phyloP scores from a whole-genome alignment of 1,140 invertebrate genomes.

The Trichoplusia ni region DNA sequence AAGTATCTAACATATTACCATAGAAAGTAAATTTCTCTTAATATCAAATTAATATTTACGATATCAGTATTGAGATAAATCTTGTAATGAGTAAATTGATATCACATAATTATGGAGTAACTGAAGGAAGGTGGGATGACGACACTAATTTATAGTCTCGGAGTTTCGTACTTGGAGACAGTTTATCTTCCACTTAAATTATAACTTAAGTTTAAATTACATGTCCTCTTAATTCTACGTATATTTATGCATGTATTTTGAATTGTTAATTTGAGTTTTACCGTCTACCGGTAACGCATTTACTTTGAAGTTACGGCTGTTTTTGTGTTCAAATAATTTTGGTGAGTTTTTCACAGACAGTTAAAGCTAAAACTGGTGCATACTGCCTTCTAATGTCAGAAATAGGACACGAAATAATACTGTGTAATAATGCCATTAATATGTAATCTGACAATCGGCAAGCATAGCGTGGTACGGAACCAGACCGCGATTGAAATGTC shows the following conservation, averaged over 20 bases:
- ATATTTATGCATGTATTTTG: not conserved
- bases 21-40: slow-evolving; percentile 17
- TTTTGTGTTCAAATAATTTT: not conserved
- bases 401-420: not conserved
- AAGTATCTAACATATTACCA: slow-evolving; percentile 1
- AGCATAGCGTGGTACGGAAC: not conserved
- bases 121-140: slow-evolving; percentile 4
- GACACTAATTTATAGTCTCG: slow-evolving; percentile 11
- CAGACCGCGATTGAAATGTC: slow-evolving; percentile 3
- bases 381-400: no score
- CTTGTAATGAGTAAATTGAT: slow-evolving; percentile 31
- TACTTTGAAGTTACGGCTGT: no score
- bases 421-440: not conserved
- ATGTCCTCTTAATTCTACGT: not conserved
- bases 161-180: slow-evolving; percentile 1
- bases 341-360: no score
- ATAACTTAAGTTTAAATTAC: slow-evolving; percentile 25
- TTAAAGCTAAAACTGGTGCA: no score
- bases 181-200: slow-evolving; percentile 20
- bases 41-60: slow-evolving; percentile 15
- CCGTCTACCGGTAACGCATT: no score
- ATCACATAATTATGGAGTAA: slow-evolving; percentile 26
- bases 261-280: not conserved
- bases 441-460: not conserved
- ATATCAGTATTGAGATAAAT: slow-evolving; percentile 18